Evolutionary conservation across 2,888 invertebrate species (phyloP), one percentile per base, ranked within the genome.

Genomic region (Salpingus planirostris): DNA sequence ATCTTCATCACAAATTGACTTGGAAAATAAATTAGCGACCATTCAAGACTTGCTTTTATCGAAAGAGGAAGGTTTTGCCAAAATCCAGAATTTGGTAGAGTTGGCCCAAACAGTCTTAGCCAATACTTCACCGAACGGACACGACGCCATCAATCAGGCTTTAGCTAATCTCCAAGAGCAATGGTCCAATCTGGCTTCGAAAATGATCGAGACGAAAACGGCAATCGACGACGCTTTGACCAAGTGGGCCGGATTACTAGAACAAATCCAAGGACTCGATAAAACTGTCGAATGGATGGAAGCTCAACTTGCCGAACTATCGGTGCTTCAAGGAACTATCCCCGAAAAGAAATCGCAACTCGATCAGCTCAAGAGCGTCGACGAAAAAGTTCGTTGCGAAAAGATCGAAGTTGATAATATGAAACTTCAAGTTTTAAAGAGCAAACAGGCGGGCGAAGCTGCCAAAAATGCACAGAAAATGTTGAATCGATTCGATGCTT

Each of bases 61-160:
- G 39, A 95, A 93, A 64, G 95, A 96, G 49, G 90, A 90, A 67
- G 93, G 93, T 2, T 90, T 89, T 50, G 76, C 80, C 0, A 85
- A 85, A 62, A 83, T 92, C 15, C 90, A 95, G 56, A 76, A 78
- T 28, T 75, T 89, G 23, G 83, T 92, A n/a, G 93, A 93, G 53
- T 65, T 88, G 46, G 92, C 91, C 0, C 95, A 96, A 64, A 80
- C 78, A 46, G 88, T 93, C 1, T 68, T 93, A 51, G 87, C 88
- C 0, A 93, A 91, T 54, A 93, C 95, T 0, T 88, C 92, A 0
- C 84, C 88, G 1, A 69, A 76, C 18, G 95, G 95, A 0, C 91
- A 95, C 47, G 81, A 83, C 45, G 73, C 78, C 14, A 90, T 96
- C 30, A 91, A 92, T 49, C 80, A 84, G 43, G 76, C 83, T 2